These are phyloP conservation scores for Oceanodroma tethys DNA, from an alignment of 2,113 vertebrate genomes.

Conservation along the genomic window DNA sequence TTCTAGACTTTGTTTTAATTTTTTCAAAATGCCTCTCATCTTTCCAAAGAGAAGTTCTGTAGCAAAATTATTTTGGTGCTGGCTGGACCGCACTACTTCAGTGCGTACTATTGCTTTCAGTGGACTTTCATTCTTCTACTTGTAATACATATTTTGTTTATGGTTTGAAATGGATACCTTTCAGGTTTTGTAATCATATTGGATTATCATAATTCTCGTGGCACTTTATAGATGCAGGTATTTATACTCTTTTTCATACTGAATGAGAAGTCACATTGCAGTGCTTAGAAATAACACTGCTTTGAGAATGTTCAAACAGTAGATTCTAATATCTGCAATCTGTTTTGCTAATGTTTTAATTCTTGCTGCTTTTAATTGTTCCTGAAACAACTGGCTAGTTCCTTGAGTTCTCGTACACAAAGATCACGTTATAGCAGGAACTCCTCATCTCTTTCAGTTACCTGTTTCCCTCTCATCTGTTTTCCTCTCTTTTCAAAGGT, in stretches of 20 bases:
- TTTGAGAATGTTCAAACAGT: not conserved
- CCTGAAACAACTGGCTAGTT: not conserved
- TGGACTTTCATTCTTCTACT: not conserved
- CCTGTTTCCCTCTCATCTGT: not conserved
- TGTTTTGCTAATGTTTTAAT: not conserved
- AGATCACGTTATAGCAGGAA: not conserved
- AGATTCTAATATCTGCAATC: not conserved
- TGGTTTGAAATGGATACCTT: not conserved
- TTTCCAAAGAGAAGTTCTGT: not conserved
- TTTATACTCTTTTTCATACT: not conserved
- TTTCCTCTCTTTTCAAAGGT: slow-evolving; percentile 6
- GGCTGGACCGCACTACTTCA: not conserved
- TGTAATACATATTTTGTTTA: not conserved
- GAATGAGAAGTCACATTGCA: not conserved
- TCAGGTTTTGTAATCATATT: not conserved
- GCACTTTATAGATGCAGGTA: not conserved
- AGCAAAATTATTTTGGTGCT: not conserved
- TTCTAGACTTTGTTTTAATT: not conserved
- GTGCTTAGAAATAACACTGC: not conserved
- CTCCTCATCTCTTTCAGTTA: not conserved
- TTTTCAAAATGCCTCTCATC: not conserved
- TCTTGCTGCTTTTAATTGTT: not conserved
- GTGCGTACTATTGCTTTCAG: not conserved
- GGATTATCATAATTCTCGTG: fast-evolving
- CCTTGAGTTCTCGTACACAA: not conserved